Percentiles rank a stretch among this genome's conserved stretches.
phyloP scores from a whole-genome alignment of 2,797 vertebrate genomes.

The Heliangelus exortis region DNA sequence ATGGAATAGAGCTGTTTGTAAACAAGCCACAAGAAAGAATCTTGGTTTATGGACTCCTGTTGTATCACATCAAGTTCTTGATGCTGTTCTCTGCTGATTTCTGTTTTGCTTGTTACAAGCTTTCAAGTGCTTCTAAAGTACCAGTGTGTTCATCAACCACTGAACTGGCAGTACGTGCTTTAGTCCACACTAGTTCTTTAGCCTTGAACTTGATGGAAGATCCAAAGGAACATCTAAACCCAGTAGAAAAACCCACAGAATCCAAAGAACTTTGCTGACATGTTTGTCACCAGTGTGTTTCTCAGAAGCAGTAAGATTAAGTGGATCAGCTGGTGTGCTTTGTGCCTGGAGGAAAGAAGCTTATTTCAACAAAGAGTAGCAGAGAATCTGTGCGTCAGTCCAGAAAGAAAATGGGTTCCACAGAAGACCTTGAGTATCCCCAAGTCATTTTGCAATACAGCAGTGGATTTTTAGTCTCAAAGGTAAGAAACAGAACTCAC shows the following conservation, averaged over 20 bases:
- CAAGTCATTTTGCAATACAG: constrained; percentile 83
- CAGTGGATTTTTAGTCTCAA: constrained; percentile 89
- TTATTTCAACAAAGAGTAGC: constrained; percentile 24
- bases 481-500: constrained; percentile 79
- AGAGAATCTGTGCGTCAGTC: not conserved
- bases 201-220: not conserved
- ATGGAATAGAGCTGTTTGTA: not conserved
- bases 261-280: not conserved
- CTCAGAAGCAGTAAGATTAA: constrained; percentile 21
- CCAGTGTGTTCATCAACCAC: rapidly evolving
- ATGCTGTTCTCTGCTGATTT: not conserved
- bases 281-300: not conserved
- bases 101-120: not conserved
- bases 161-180: not conserved
- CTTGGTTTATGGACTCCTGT: not conserved
- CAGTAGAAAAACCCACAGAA: not conserved
- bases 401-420: constrained; percentile 63
- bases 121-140: not conserved
- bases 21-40: not conserved
- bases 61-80: rapidly evolving
- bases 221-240: not conserved
- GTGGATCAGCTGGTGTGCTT: not conserved
- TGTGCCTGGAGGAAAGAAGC: not conserved
- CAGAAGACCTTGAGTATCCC: constrained; percentile 68
- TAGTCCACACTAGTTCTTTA: not conserved